Evolutionary conservation across 2,113 vertebrate genomes (phyloP), one percentile per base, ranked within the genome.

Genomic region (Hippocampus guttulatus): DNA sequence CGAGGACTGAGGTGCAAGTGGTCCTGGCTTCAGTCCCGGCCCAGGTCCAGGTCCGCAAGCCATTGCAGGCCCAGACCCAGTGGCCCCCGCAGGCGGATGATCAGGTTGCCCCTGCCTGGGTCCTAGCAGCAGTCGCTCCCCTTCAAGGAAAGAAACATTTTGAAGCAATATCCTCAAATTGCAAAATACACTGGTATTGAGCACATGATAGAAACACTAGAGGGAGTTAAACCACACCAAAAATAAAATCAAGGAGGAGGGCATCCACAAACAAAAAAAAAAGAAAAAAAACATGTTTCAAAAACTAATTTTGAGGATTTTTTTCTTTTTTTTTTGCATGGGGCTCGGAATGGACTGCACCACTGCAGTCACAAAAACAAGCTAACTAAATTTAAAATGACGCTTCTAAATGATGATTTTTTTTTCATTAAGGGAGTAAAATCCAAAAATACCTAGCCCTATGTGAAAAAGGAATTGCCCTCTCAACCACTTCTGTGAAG

Each of bases 71-170:
- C 84, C 88, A 71, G 81, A 87, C 67, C 96, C 94, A 1, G 83
- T 80, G 66, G 87, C 82, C 0, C 93, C 93, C 23, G 93, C 89
- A 16, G 94, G 81, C 65, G 93, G 91, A 74, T 94, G 89, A 75
- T 95, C 92, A 12, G 95, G 89, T 75, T 93, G 94, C 47, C 94
- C 92, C 75, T 93, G 94, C 9, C 93, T 71, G 74, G 94, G 84
- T 49, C 89, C 83, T 65, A 92, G 88, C 89, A 94, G 93, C 38
- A 90, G 92, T 81, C 93, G 85, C 41, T 96, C 96, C 65, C 92
- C 94, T 95, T 58, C 51, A 18, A 67, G 57, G 72, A 5, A 8
- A 67, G 64, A 6, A 21, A 80, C 60, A 58, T 16, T 25, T 47
- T 57, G 23, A 57, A 27, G 10, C 23, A 47, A 47, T 16, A 33